Conservation (phyloP, 1,140 invertebrate genomes). For the Triops cancriformis region DNA sequence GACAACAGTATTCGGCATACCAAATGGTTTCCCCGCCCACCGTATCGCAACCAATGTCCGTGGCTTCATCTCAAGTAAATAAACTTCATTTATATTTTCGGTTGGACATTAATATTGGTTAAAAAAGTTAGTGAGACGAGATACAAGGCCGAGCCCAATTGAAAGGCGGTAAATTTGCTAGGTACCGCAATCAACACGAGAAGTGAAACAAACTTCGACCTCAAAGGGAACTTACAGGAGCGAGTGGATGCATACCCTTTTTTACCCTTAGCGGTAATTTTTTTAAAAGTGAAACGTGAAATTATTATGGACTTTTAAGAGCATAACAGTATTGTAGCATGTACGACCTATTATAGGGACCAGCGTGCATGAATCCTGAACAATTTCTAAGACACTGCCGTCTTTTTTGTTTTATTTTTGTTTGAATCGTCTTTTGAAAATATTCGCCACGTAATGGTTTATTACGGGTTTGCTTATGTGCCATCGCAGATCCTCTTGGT, state of each 20-base stretch:
- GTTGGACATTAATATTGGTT: background rate
- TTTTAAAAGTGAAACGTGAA: background rate
- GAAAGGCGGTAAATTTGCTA: background rate
- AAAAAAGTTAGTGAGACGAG: background rate
- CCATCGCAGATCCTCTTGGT: background rate
- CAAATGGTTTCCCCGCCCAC: conserved; percentile 32
- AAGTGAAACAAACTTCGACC: background rate
- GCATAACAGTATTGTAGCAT: conserved; percentile 2
- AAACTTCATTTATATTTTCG: background rate
- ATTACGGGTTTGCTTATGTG: conserved; percentile 5
- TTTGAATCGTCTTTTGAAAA: background rate
- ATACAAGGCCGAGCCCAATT: background rate
- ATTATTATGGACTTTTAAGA: background rate
- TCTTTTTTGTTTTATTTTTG: background rate
- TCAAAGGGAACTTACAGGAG: background rate
- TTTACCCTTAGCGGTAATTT: background rate
- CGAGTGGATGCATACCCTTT: background rate
- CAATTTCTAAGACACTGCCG: background rate
- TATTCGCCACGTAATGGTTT: background rate
- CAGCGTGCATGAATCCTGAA: background rate
- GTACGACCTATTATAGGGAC: background rate
- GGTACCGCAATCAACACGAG: background rate
- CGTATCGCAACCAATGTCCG: background rate
- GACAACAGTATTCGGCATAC: conserved; percentile 30
- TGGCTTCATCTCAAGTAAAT: background rate